These are phyloP conservation scores for Poeciliopsis gracilis DNA, from an alignment of 2,797 vertebrate species.

Conservation along the genomic window DNA sequence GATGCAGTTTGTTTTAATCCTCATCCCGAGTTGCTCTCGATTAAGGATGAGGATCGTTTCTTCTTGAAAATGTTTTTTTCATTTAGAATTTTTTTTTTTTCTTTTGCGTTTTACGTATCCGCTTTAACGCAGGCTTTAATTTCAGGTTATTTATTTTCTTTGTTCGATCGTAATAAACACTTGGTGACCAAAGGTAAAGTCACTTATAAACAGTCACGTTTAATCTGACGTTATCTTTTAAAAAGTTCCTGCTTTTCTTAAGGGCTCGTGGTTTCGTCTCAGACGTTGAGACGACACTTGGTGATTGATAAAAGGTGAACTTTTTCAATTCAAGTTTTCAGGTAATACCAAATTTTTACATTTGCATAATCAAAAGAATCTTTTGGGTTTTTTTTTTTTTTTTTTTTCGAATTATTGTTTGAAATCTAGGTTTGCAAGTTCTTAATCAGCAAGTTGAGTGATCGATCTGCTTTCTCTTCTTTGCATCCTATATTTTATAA, in stretches of 20 bases:
- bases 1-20: conserved; percentile 28
- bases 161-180: background rate
- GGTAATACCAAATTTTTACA: conserved; percentile 45
- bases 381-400: background rate
- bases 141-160: conserved; percentile 21
- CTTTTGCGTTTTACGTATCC: conserved; percentile 50
- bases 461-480: conserved; percentile 24
- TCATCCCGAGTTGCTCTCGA: conserved; percentile 14
- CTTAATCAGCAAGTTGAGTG: conserved; percentile 18
- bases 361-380: conserved; percentile 28
- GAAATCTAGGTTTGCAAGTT: conserved; percentile 31
- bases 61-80: conserved; percentile 12
- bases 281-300: conserved; percentile 1
- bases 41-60: background rate
- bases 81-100: conserved; percentile 7
- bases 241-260: conserved; percentile 8
- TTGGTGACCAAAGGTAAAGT: background rate
- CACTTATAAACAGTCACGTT: background rate
- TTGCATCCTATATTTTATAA: conserved; percentile 19
- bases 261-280: conserved; percentile 11
- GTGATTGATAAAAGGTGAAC: conserved; percentile 22
- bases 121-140: conserved; percentile 60
- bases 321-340: conserved; percentile 25
- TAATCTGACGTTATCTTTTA: background rate
- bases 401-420: conserved; percentile 10